Evolutionary conservation across 1,140 invertebrate species (phyloP).

Genomic region (Nasonia longicornis): DNA sequence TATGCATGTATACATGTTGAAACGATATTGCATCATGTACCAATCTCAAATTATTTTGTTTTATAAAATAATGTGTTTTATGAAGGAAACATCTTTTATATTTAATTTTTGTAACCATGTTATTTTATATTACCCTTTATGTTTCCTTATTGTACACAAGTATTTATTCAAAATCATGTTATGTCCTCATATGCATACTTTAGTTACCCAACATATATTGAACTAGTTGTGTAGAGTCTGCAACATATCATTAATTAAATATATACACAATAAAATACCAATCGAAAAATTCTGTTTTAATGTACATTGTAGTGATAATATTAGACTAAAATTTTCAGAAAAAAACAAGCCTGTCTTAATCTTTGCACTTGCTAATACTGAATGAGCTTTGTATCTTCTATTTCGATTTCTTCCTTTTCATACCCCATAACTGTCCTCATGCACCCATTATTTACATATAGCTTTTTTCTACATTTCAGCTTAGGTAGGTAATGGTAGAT

Average conservation of each 20-base stretch:
- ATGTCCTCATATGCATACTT: neutral
- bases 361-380: slow-evolving; percentile 13
- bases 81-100: slow-evolving; percentile 29
- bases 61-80: slow-evolving; percentile 42
- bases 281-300: neutral
- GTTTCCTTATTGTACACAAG: slow-evolving; percentile 15
- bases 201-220: neutral
- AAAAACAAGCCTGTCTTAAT: neutral
- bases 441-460: slow-evolving; percentile 2
- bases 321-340: neutral
- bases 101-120: slow-evolving; percentile 32
- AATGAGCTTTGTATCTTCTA: slow-evolving; percentile 5
- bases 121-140: slow-evolving; percentile 28
- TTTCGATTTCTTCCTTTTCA: neutral
- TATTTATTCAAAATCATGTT: neutral
- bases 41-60: slow-evolving; percentile 36
- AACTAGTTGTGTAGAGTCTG: neutral
- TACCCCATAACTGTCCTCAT: neutral
- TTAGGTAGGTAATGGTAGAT: neutral
- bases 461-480: neutral
- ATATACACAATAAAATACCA: slow-evolving; percentile 9
- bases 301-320: neutral
- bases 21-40: slow-evolving; percentile 39
- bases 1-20: slow-evolving; percentile 26
- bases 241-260: neutral